Conservation (phyloP, 2,888 invertebrate species). For the Thecocarcelia acutangulata region DNA sequence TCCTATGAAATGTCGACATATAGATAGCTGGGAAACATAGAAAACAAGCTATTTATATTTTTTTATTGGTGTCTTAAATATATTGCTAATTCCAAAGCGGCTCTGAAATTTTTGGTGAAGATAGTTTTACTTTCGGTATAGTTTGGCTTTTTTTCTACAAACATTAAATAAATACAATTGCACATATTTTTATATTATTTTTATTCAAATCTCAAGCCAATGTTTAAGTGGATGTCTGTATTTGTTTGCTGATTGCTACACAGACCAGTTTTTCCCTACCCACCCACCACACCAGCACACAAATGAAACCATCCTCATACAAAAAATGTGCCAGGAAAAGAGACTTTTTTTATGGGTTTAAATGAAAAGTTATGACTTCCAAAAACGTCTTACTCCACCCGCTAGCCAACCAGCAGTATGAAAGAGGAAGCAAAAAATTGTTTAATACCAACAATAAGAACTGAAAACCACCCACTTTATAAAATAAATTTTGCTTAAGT, state of each 20-base stretch:
- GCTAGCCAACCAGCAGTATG: neutral
- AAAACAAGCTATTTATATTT: too few species aligned
- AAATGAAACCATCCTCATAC: conserved; percentile 3
- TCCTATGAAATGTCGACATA: too few species aligned
- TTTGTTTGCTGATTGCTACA: conserved; percentile 37
- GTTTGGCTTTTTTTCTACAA: neutral
- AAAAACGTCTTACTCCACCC: conserved; percentile 46
- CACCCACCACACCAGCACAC: neutral
- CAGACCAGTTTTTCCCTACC: neutral
- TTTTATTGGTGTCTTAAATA: too few species aligned
- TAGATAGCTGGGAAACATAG: too few species aligned
- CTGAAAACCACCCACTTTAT: conserved; percentile 37
- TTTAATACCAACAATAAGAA: neutral
- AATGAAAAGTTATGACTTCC: conserved; percentile 73
- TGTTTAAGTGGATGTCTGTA: conserved; percentile 44
- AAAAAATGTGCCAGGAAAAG: conserved; percentile 19
- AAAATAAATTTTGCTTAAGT: conserved; percentile 57
- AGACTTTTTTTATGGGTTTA: conserved; percentile 56
- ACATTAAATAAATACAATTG: neutral
- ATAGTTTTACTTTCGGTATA: neutral
- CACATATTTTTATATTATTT: conserved; percentile 14
- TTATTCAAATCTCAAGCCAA: conserved; percentile 34
- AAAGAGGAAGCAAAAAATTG: neutral
- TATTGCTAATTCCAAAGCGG: too few species aligned
- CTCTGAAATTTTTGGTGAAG: too few species aligned